Conservation (phyloP, 1,140 invertebrate genomes). For the Anoplolepis gracilipes region DNA sequence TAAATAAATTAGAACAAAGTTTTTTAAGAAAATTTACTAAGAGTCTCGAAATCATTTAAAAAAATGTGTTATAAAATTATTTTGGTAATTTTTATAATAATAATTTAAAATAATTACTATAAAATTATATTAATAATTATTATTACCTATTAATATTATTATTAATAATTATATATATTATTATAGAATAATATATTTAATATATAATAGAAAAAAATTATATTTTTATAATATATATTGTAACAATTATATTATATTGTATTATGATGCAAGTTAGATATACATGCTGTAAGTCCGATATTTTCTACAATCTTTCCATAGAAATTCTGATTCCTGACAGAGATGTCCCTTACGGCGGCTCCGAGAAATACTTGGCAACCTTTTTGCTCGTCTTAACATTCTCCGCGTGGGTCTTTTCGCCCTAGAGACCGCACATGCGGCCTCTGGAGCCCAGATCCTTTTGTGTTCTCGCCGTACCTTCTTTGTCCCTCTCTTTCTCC, state of each 20-base stretch:
- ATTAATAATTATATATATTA: not conserved
- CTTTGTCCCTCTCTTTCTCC: not conserved
- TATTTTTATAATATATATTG: not conserved
- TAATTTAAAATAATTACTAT: not conserved
- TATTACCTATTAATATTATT: not conserved
- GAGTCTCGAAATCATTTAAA: not conserved
- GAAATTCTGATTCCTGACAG: not conserved
- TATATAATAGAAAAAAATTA: not conserved
- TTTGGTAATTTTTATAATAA: not conserved
- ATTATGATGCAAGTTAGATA: not conserved
- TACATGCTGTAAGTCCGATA: not conserved
- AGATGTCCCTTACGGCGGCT: not conserved
- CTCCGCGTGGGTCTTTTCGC: constrained; percentile 65
- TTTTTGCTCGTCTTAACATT: constrained; percentile 45
- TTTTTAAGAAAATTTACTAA: not conserved
- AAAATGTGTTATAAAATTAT: not conserved
- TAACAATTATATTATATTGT: not conserved
- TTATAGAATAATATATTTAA: not conserved
- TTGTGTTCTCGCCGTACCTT: constrained; percentile 30
- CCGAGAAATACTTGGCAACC: not conserved
- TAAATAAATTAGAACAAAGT: too few relatives aligned
- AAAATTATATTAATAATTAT: not conserved
- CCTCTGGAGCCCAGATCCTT: not conserved
- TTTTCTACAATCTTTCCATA: not conserved
- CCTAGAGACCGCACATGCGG: constrained; percentile 62